Percentiles rank a stretch among this genome's conserved stretches.
phyloP scores from a whole-genome alignment of 1,140 invertebrate species.

The Drosophila azteca region DNA sequence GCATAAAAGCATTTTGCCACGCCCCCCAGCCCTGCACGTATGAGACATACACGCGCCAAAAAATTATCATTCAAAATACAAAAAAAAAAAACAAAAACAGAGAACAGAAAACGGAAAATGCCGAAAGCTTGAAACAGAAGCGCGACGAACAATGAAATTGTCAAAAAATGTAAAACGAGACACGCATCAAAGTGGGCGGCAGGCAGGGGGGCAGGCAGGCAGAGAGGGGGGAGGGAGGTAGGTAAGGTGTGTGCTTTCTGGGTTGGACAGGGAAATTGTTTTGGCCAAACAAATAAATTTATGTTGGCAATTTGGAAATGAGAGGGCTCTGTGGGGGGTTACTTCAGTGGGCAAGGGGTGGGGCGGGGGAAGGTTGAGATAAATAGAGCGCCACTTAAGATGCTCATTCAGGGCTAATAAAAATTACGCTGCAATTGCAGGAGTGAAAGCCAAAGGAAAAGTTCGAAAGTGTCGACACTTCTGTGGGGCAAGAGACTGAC shows the following conservation, averaged over 20 bases:
- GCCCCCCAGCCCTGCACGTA: conserved; percentile 3
- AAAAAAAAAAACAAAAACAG: conserved; percentile 33
- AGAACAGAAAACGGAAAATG: conserved; percentile 6
- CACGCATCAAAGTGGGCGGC: conserved; percentile 66
- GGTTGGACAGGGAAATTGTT: conserved; percentile 45
- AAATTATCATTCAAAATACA: conserved; percentile 75
- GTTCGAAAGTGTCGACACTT: conserved; percentile 73
- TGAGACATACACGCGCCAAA: conserved; percentile 8
- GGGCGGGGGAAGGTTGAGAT: background rate
- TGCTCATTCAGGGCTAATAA: conserved; percentile 71
- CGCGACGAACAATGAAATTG: conserved; percentile 72
- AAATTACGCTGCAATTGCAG: conserved; percentile 71
- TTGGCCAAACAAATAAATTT: conserved; percentile 77
- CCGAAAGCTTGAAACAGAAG: no score
- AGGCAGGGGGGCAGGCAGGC: no score
- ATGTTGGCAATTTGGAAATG: conserved; percentile 78
- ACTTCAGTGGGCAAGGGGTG: no score
- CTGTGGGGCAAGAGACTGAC: conserved; percentile 13
- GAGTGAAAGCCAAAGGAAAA: conserved; percentile 16
- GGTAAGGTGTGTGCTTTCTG: background rate
- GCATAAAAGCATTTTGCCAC: conserved; percentile 71
- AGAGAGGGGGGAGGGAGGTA: background rate
- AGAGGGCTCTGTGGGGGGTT: conserved; percentile 32
- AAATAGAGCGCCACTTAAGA: conserved; percentile 66
- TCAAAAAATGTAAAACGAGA: conserved; percentile 79